Evolutionary conservation across 2,113 vertebrate genomes (phyloP).

Genomic region (Amazona guildingii): DNA sequence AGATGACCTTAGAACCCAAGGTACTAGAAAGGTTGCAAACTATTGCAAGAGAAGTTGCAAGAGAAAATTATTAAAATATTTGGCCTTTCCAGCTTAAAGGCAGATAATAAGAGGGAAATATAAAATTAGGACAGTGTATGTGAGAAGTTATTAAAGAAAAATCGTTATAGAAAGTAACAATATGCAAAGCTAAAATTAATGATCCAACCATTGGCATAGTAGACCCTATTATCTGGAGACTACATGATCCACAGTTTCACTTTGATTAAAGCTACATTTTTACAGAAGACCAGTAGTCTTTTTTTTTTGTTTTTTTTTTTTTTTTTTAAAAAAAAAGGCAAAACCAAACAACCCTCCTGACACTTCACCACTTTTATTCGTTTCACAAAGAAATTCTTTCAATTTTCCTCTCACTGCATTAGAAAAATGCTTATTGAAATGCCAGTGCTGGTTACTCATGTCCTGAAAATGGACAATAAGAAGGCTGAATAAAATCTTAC

Average conservation of each 20-base stretch:
- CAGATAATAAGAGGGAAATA: not conserved
- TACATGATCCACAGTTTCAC: not conserved
- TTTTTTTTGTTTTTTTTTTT: no score
- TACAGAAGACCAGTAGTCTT: not conserved
- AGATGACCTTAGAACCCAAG: not conserved
- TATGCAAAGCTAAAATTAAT: not conserved
- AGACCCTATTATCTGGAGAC: not conserved
- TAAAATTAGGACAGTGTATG: not conserved
- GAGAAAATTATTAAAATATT: conserved; percentile 2
- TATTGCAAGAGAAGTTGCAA: not conserved
- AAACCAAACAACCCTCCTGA: not conserved
- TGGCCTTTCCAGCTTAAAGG: not conserved
- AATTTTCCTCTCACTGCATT: not conserved
- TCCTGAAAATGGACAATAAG: not conserved
- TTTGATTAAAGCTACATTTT: not conserved
- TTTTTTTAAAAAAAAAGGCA: not conserved
- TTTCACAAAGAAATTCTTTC: not conserved
- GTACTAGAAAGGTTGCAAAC: not conserved
- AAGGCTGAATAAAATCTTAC: not conserved
- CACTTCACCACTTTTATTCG: not conserved
- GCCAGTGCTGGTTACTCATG: not conserved
- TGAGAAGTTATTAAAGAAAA: not conserved
- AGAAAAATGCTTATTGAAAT: not conserved
- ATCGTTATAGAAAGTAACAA: not conserved
- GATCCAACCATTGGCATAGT: not conserved